phyloP scores from a whole-genome alignment of 2,113 vertebrate genomes.

The Lophius piscatorius region DNA sequence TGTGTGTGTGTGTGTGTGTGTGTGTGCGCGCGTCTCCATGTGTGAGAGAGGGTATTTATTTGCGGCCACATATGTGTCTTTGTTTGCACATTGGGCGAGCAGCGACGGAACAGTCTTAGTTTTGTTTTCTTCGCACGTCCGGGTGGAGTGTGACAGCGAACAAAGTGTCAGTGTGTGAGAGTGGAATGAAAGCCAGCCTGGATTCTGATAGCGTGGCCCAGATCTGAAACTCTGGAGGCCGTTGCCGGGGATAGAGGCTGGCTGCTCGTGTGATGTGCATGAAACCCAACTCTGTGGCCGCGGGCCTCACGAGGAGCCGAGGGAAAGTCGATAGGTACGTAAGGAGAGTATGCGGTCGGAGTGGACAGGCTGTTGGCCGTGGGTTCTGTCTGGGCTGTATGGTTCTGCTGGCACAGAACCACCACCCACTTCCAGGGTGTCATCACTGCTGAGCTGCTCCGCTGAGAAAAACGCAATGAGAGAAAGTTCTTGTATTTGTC shows the following conservation, averaged over 20 bases:
- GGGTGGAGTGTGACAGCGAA: conserved; percentile 71
- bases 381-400: conserved; percentile 19
- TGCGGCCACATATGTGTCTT: conserved; percentile 32
- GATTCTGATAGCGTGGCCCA: conserved; percentile 62
- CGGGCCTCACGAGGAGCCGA: conserved; percentile 15
- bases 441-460: too few relatives aligned
- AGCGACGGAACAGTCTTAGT: conserved; percentile 54
- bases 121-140: conserved; percentile 79
- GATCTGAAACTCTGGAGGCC: conserved; percentile 57
- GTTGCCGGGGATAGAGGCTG: conserved; percentile 38
- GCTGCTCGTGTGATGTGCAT: conserved; percentile 25
- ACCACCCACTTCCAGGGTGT: not conserved
- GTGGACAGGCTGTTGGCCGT: conserved; percentile 12
- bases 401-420: too few relatives aligned
- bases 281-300: conserved; percentile 13
- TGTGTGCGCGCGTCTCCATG: conserved; percentile 4
- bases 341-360: conserved; percentile 15
- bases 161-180: conserved; percentile 81
- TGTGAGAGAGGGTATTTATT: conserved; percentile 4
- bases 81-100: conserved; percentile 37
- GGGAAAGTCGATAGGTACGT: conserved; percentile 14
- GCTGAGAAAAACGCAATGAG: too few relatives aligned
- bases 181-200: conserved; percentile 54
- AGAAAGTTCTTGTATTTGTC: too few relatives aligned
- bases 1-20: conserved; percentile 2